Conservation (phyloP, 2,888 invertebrate species). For the Oxycera nigricornis region DNA sequence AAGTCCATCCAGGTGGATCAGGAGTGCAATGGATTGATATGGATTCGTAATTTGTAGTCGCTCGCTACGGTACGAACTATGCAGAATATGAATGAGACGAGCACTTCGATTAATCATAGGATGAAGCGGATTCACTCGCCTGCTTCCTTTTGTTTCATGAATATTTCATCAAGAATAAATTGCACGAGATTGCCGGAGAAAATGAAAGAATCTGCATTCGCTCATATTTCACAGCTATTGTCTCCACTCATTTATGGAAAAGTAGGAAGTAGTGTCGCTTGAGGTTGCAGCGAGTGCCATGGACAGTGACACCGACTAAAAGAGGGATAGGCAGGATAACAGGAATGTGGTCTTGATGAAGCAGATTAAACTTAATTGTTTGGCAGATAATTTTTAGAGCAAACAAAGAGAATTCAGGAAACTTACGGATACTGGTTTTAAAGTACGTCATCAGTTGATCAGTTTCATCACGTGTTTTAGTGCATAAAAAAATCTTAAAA, state of each 20-base stretch:
- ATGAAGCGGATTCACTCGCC: neutral
- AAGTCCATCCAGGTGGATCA: neutral
- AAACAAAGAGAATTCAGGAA: no score
- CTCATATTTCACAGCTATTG: neutral
- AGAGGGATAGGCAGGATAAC: no score
- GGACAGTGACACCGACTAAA: no score
- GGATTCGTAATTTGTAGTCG: neutral
- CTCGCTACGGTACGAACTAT: neutral
- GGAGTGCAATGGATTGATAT: neutral
- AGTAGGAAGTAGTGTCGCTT: neutral
- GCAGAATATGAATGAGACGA: neutral
- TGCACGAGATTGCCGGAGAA: neutral
- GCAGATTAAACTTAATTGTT: no score
- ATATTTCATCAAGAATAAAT: slow-evolving; percentile 9
- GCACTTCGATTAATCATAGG: slow-evolving; percentile 14
- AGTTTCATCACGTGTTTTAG: no score
- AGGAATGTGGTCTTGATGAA: no score
- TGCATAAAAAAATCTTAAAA: no score
- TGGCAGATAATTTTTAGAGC: no score
- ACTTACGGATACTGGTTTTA: no score
- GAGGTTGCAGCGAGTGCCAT: no score
- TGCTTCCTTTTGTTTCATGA: neutral
- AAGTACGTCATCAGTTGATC: no score
- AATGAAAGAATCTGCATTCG: neutral
- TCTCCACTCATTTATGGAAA: neutral